Conservation (phyloP, 2,797 vertebrate species). For the Clarias pachynema region DNA sequence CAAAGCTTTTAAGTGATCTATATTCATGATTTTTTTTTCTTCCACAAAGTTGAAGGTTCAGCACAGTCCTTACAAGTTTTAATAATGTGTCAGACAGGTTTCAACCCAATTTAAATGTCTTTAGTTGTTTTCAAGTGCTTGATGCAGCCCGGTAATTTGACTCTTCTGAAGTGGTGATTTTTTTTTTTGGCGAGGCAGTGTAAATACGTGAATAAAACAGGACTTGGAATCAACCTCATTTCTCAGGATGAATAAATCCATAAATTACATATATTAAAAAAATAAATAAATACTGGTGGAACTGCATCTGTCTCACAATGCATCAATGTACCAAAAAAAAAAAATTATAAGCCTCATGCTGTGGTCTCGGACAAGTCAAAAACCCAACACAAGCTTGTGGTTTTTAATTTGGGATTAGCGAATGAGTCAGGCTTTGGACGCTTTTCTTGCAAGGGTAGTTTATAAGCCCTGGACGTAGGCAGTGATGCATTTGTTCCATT, state of each 20-base stretch:
- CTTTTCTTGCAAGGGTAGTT: slow-evolving; percentile 18
- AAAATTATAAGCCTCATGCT: slow-evolving; percentile 46
- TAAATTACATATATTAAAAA: background rate
- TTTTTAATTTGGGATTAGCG: slow-evolving; percentile 55
- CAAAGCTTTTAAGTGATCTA: too few relatives aligned
- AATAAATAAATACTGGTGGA: background rate
- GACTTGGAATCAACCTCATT: background rate
- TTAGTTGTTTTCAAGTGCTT: background rate
- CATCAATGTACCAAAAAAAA: slow-evolving; percentile 40
- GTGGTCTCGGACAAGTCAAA: slow-evolving; percentile 42
- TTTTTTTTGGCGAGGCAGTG: too few relatives aligned
- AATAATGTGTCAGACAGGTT: too few relatives aligned
- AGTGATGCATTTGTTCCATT: slow-evolving; percentile 51
- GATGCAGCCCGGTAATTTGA: too few relatives aligned
- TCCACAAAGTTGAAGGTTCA: too few relatives aligned
- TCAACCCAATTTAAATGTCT: too few relatives aligned
- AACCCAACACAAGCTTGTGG: slow-evolving; percentile 51
- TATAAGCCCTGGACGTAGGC: slow-evolving; percentile 21
- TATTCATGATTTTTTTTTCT: too few relatives aligned
- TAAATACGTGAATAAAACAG: background rate
- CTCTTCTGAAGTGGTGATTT: too few relatives aligned
- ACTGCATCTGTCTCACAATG: slow-evolving; percentile 23
- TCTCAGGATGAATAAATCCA: slow-evolving; percentile 32
- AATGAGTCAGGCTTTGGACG: slow-evolving; percentile 45
- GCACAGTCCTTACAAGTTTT: too few relatives aligned